A percentile compares a stretch with the other conserved stretches of the same genome.
Evolutionary conservation across 2,113 vertebrate genomes (phyloP).

Genomic region (Psettodes erumei): DNA sequence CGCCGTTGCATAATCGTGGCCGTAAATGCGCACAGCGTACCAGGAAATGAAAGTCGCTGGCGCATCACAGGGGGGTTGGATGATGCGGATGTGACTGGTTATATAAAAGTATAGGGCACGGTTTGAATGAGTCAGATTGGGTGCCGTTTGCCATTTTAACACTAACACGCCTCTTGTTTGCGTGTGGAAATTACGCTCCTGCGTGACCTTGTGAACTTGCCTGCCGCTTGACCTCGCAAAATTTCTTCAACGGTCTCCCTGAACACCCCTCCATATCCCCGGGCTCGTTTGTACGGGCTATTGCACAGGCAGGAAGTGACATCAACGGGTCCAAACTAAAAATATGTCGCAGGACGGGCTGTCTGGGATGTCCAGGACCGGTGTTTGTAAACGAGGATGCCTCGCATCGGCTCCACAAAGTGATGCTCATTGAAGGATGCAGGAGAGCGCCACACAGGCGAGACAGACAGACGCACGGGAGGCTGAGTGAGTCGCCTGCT

Average conservation of each 20-base stretch:
- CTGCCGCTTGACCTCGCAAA: conserved; percentile 52
- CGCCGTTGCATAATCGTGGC: conserved; percentile 65
- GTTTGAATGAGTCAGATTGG: conserved; percentile 35
- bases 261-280: conserved; percentile 56
- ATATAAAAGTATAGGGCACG: conserved; percentile 72
- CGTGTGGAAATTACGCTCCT: conserved; percentile 26
- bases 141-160: conserved; percentile 63
- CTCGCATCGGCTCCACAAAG: conserved; percentile 52
- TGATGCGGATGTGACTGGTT: conserved; percentile 64
- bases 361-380: conserved; percentile 72
- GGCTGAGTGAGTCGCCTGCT: conserved; percentile 78
- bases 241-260: conserved; percentile 28
- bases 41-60: conserved; percentile 67
- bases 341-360: conserved; percentile 78
- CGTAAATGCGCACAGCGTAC: conserved; percentile 62
- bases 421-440: conserved; percentile 71
- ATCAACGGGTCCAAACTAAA: conserved; percentile 82
- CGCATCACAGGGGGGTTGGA: conserved; percentile 54
- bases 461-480: conserved; percentile 62
- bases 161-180: conserved; percentile 16
- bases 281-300: conserved; percentile 51
- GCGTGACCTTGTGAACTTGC: conserved; percentile 74
- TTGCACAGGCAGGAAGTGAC: conserved; percentile 83
- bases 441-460: conserved; percentile 55
- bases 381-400: conserved; percentile 58